Evolutionary conservation across 2,888 invertebrate species (phyloP), one percentile per base, ranked within the genome.

Genomic region (Epirrita christyi): DNA sequence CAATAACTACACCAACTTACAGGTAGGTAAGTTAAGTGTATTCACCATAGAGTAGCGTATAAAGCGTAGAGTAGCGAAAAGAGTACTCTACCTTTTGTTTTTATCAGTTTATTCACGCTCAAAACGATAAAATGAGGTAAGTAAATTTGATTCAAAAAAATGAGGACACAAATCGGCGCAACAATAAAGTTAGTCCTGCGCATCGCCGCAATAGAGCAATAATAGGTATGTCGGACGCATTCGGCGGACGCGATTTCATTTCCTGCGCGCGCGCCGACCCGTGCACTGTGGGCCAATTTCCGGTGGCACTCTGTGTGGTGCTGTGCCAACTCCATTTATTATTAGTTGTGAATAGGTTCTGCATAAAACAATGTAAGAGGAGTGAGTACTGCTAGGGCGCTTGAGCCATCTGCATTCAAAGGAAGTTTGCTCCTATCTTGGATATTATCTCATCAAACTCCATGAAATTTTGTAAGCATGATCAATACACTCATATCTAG

Each of bases 191-290:
- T 21, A 55, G 41, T 55, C 55, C 53, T 71, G 76, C 76, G 73
- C 76, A 74, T 71, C 75, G 69, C 58, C 70, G 88, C 85, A 88
- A 88, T 89, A 81, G 85, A 78, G 76, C 83, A 81, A 82, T 21
- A 21, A 21, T 83, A 78, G 76, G 77, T 73, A 74, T 81, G 85
- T 84, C 83, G 85, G 85, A 83, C 85, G 86, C 88, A 60, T 57
- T 51, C 80, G 85, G 83, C 83, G 84, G 85, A 84, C 85, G 88
- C 89, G 86, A 84, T 89, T 88, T 90, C 88, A 90, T 91, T 86
- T 91, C 90, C 91, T 83, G 84, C 83, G 87, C 83, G 85, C 77
- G 86, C 88, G 87, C 85, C 83, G 87, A 83, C 78, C 86, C 86
- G 83, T 83, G 78, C 74, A 43, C 61, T 54, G 63, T 78, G 76